Percentiles rank a stretch among this genome's conserved stretches.
Conservation (phyloP, 2,888 invertebrate genomes). For the Leuctra nigra region DNA sequence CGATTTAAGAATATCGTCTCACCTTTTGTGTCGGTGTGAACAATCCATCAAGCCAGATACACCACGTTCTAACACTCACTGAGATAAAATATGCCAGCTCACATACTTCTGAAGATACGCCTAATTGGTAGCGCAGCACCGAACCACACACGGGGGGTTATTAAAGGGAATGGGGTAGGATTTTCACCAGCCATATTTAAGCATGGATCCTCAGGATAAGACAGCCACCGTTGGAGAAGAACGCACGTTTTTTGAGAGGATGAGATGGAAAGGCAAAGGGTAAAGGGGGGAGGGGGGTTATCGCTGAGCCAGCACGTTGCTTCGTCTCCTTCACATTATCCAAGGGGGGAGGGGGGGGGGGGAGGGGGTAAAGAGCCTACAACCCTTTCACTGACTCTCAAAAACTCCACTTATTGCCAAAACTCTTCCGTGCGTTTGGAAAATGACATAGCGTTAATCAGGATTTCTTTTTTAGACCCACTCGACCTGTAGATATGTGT, state of each 20-base stretch:
- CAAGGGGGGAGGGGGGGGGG: no score
- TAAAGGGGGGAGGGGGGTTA: not conserved
- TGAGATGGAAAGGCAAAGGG: not conserved
- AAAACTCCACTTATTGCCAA: not conserved
- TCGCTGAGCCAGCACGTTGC: slow-evolving; percentile 4
- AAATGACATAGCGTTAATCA: not conserved
- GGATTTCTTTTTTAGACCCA: not conserved
- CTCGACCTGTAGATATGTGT: not conserved
- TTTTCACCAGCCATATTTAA: not conserved
- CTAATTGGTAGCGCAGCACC: not conserved
- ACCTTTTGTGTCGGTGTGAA: no score
- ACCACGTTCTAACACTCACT: not conserved
- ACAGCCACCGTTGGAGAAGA: not conserved
- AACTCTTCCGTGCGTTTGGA: not conserved
- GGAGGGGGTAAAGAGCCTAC: not conserved
- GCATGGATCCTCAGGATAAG: not conserved
- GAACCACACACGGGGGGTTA: not conserved
- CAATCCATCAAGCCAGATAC: not conserved
- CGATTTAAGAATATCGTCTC: no score
- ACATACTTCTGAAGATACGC: no score
- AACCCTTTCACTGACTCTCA: not conserved
- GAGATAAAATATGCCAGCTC: no score
- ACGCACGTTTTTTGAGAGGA: not conserved
- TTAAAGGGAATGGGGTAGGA: not conserved
- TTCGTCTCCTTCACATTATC: not conserved